A percentile compares a stretch with the other conserved stretches of the same genome.
Evolutionary conservation across 2,797 vertebrate genomes (phyloP).

Genomic region (Dicrostonyx torquatus): DNA sequence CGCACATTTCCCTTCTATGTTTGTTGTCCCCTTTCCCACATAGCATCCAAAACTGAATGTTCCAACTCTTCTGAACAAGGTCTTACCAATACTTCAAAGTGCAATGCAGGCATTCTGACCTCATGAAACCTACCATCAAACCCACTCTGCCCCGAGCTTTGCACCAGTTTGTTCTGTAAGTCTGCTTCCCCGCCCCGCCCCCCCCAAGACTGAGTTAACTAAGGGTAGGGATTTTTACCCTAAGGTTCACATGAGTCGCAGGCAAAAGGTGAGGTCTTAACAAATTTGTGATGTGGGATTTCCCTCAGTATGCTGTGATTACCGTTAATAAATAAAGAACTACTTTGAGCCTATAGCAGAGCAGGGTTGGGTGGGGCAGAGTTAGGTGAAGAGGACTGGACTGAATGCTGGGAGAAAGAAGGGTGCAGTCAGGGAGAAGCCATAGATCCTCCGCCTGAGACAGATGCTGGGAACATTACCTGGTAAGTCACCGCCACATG

Average conservation of each 20-base stretch:
- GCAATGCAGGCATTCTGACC: background rate
- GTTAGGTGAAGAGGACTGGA: no score
- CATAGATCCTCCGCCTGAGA: no score
- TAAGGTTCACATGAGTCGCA: background rate
- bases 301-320: no score
- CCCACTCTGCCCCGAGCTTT: background rate
- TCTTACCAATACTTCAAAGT: conserved; percentile 51
- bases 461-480: no score
- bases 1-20: background rate
- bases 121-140: background rate
- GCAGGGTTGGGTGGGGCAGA: no score
- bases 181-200: no score
- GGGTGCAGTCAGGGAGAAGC: no score
- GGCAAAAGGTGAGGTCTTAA: background rate
- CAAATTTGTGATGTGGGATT: no score
- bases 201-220: background rate
- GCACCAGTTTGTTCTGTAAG: background rate
- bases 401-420: no score
- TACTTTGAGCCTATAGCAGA: no score
- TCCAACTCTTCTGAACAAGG: background rate
- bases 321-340: no score
- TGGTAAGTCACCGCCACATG: no score
- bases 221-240: background rate
- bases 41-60: background rate
- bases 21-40: background rate